Evolutionary conservation across 2,888 invertebrate genomes (phyloP), one percentile per base, ranked within the genome.

Genomic region (Dastarcus helophoroides): DNA sequence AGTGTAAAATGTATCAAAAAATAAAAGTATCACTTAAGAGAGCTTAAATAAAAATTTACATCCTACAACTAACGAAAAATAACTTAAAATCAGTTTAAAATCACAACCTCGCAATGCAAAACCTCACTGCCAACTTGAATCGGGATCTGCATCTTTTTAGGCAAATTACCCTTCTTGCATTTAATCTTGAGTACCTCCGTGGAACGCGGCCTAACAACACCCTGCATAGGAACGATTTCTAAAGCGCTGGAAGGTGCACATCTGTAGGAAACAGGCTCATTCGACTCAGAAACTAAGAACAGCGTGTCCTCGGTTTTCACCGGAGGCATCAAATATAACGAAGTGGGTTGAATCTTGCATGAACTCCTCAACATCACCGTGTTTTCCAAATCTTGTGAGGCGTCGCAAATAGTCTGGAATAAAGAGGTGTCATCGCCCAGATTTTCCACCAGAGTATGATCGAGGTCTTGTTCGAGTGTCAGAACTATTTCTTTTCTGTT

Each of bases 381-480:
- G 22, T 43, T 35, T 25, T 43, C 36, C 8, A 40, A 41, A 16
- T n/a, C 14, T 16, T 46, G 44, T 25, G 31, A 39, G 9, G 49
- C 50, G 25, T 48, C 43, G 30, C 40, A 46, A 3, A 58, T 37
- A n/a, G 57, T 48, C 9, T 56, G 53, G 39, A 50, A 61, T 36
- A 53, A 35, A 1, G 46, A 49, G 4, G 56, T 54, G 26, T 61
- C 58, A 32, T 58, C 56, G 3, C 46, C 41, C 13, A 43, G 50
- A 7, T 46, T 50, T 4, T 50, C 44, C 17, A 56, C 45, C 7
- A 60, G 35, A 2, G 59, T 58, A 21, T 45, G 39, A 24, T 61
- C 57, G 7, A 49, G 42, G 40, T 60, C 56, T 31, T 51, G 53
- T 39, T 62, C 62, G 3, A 62, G 31, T 2, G 56, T 58, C 12